Percentiles rank a stretch among this genome's conserved stretches.
These are phyloP conservation scores for Xerus rutilus DNA, from an alignment of 2,797 vertebrate species.

Conservation along the genomic window DNA sequence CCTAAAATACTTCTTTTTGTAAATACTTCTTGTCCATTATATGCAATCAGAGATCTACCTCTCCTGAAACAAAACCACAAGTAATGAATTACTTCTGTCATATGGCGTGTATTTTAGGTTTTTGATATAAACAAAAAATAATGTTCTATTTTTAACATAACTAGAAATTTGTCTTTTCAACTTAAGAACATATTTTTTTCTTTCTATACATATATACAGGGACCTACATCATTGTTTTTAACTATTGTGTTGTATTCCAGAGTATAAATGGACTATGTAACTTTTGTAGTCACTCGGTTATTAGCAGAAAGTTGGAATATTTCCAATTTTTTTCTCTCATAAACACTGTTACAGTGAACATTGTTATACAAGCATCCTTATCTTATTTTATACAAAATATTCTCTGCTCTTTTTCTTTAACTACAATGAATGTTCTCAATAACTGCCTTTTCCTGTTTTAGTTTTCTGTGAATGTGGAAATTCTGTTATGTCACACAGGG, in stretches of 20 bases:
- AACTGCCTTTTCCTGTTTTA: constrained; percentile 15
- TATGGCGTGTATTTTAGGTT: not conserved
- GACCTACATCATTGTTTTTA: not conserved
- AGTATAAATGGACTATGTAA: not conserved
- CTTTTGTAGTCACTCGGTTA: constrained; percentile 21
- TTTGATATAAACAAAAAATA: constrained; percentile 13
- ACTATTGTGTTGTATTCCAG: not conserved
- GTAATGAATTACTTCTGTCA: not conserved
- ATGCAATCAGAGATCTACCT: not conserved
- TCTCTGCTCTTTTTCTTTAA: not conserved
- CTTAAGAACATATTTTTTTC: not conserved
- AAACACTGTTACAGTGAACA: constrained; percentile 20
- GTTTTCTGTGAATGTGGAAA: not conserved
- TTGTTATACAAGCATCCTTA: not conserved
- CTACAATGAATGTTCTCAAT: not conserved
- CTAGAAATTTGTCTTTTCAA: not conserved
- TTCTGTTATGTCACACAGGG: constrained; percentile 42
- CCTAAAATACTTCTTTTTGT: too few species aligned
- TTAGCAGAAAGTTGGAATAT: not conserved
- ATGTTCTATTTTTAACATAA: not conserved
- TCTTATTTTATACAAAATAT: constrained; percentile 9
- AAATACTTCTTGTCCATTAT: not conserved
- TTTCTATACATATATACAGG: not conserved
- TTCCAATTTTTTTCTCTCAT: not conserved
- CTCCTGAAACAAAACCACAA: not conserved